Base-by-base conservation (phyloP, 2,797 vertebrate genomes). In the Antennarius maculatus region DNA sequence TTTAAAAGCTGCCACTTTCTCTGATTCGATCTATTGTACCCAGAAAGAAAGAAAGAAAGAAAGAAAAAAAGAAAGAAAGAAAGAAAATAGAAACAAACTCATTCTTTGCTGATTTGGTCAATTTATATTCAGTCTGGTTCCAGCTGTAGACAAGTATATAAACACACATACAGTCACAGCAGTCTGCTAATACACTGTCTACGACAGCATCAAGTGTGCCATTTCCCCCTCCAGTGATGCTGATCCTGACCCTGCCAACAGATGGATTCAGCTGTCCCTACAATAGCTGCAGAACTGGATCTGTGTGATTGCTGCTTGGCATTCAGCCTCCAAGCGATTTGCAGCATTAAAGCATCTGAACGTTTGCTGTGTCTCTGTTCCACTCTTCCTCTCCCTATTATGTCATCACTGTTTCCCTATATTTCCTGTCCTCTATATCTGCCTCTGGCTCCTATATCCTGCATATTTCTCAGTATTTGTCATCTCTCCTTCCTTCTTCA, bases 281-380 rank as follows among this genome's bases (percentile, higher is more conserved):
- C 70, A 82, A 83, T 57, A 67, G 60, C 66, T 73, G 55, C 54
- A 62, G 53, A 72, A 48, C 65, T 60, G 37, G 42, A 74, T 68
- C 74, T 58, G 56, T 66, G 16, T 54, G 23, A 7, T 79, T n/a
- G 63, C 39, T 50, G 61, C 69, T 71, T 73, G 72, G 69, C 79
- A 54, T 74, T 80, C 45, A 43, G 80, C 71, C 71, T 72, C 62
- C 57, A 69, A 87, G 88, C 56, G 31, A 84, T 86, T 82, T 65
- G 69, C 18, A 1, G 54, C 43, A 27, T 80, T 66, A 81, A 76
- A 86, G 73, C 69, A 76, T 82, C 58, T 70, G 64, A 83, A 50
- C 55, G 37, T 61, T 56, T 23, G 51, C 53, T 29, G 37, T 69
- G 56, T 47, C 6, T 72, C 39, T 18, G 2, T 42, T 61, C 47